phyloP scores from a whole-genome alignment of 2,797 vertebrate species.

The Florisuga fusca region DNA sequence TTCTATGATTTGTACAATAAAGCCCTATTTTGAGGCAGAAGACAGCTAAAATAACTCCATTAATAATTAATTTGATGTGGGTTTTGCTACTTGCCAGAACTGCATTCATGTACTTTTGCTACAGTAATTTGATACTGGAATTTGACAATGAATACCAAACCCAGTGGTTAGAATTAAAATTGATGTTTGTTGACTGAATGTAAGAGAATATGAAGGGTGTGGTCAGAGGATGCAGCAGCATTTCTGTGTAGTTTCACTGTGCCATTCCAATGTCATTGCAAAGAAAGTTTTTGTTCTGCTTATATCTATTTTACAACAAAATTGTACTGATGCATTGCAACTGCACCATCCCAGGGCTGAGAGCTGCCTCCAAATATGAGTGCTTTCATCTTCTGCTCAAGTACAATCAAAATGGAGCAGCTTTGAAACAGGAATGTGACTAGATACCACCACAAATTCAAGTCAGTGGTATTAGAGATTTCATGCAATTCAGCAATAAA shows the following conservation, averaged over 20 bases:
- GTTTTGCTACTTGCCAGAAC: neutral
- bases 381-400: constrained; percentile 16
- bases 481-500: neutral
- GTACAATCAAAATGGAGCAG: neutral
- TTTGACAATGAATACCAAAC: neutral
- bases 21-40: neutral
- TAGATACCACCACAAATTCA: neutral
- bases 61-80: neutral
- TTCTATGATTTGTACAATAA: neutral
- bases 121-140: neutral
- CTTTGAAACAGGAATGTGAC: neutral
- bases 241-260: neutral
- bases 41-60: neutral
- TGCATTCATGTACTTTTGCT: neutral
- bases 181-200: neutral
- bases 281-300: constrained; percentile 18
- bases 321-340: neutral
- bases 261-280: neutral
- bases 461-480: neutral
- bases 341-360: neutral
- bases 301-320: neutral
- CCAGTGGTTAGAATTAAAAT: neutral
- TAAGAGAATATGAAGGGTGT: neutral
- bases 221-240: neutral
- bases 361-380: neutral